Evolutionary conservation across 2,113 vertebrate species (phyloP), one percentile per base, ranked within the genome.

Genomic region (Sceloporus undulatus): DNA sequence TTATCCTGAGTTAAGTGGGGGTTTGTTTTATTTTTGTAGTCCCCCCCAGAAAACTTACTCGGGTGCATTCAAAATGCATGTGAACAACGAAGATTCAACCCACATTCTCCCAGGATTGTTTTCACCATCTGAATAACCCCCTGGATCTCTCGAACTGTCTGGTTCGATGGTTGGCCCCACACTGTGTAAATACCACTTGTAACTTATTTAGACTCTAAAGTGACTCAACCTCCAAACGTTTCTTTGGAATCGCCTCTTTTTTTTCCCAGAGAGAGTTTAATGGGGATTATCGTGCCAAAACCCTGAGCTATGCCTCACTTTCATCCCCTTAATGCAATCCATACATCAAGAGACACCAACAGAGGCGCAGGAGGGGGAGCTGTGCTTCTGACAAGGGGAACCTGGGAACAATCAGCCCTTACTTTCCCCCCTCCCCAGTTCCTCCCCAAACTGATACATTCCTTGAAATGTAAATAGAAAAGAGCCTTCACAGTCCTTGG

Each of bases 231-330:
- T 91, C 94, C 93, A 94, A 95, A 93, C 3, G n/a, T 89, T 93
- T 94, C 93, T 77, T 94, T 93, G 93, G 92, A 93, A 85, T 92
- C 84, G 18, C 90, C 93, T 95, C 48, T 48, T 48, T 79, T 79
- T 94, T 95, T 95, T 96, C 94, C 94, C 95, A 95, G 93, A 87
- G 94, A 95, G 94, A 93, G 92, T 94, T 96, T 96, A 96, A 95
- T 95, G 94, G 95, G 93, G 94, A 93, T 92, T 94, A 94, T 93
- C 87, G 52, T 95, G 95, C 94, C 95, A 96, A 96, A 95, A 92
- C 93, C 95, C 94, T 92, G 90, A 93, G 93, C 93, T 95, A 91
- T 95, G 93, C 93, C 91, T 94, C 93, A 90, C 95, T 96, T 96
- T 96, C 94, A 96, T 96, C 95, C 94, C 74, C 88, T 87, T 96